phyloP scores from a whole-genome alignment of 1,140 invertebrate species.

The Drosophila pseudoananassae region DNA sequence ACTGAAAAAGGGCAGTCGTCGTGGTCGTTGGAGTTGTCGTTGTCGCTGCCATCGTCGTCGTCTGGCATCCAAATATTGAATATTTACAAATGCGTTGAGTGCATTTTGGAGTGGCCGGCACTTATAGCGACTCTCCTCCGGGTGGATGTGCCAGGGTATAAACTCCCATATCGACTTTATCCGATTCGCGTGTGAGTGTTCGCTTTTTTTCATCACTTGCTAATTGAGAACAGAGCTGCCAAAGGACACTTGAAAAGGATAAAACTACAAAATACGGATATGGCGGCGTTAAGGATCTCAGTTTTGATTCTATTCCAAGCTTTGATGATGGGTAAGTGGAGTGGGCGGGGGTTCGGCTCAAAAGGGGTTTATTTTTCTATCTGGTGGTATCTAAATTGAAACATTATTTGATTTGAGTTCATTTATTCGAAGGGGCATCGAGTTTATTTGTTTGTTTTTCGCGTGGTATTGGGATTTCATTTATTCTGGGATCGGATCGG shows the following conservation, averaged over 20 bases:
- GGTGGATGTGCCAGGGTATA: conserved; percentile 29
- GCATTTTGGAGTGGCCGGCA: conserved; percentile 74
- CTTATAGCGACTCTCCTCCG: conserved; percentile 36
- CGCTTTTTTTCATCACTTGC: conserved; percentile 41
- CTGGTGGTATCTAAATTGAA: conserved; percentile 13
- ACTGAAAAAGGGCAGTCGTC: conserved; percentile 61
- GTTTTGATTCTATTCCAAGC: conserved; percentile 20
- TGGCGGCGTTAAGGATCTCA: conserved; percentile 37
- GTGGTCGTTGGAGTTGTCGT: conserved; percentile 12
- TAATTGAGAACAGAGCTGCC: conserved; percentile 59
- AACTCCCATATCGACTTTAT: conserved; percentile 13
- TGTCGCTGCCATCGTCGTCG: conserved; percentile 10
- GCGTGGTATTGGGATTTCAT: background rate
- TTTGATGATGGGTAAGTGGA: conserved; percentile 55
- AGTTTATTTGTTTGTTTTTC: conserved; percentile 34
- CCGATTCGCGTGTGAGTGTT: conserved; percentile 34
- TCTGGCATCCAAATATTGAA: conserved; percentile 77
- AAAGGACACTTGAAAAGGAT: conserved; percentile 22
- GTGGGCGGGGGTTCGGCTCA: background rate
- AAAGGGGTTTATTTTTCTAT: background rate
- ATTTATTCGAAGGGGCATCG: conserved; percentile 16
- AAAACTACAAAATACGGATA: conserved; percentile 44
- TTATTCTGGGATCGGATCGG: conserved; percentile 10
- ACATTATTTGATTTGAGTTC: background rate
- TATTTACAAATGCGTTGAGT: conserved; percentile 82